Evolutionary conservation across 2,888 invertebrate species (phyloP).

Genomic region (Archips crataeganus): DNA sequence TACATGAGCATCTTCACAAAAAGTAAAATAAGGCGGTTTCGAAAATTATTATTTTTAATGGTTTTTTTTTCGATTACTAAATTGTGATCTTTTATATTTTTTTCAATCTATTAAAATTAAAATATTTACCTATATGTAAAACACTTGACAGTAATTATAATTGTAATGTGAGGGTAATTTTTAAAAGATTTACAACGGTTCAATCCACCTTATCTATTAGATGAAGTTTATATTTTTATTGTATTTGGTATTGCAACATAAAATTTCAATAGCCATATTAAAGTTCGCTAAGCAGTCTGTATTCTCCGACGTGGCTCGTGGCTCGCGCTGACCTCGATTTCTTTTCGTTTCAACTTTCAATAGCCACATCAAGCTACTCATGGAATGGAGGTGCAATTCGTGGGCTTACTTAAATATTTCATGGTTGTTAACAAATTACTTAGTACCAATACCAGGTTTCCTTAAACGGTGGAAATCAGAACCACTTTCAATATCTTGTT

Average conservation of each 20-base stretch:
- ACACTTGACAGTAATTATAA: neutral
- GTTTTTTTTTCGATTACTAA: neutral
- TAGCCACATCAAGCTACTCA: slow-evolving; percentile 68
- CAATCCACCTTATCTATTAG: neutral
- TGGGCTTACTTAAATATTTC: slow-evolving; percentile 33
- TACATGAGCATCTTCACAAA: slow-evolving; percentile 11
- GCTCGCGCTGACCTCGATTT: slow-evolving; percentile 83
- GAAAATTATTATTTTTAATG: neutral
- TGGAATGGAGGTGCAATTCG: slow-evolving; percentile 54
- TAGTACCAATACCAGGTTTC: slow-evolving; percentile 25
- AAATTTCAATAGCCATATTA: slow-evolving; percentile 6
- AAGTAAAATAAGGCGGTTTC: neutral
- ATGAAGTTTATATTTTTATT: neutral
- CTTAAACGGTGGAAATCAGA: slow-evolving; percentile 28
- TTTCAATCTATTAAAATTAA: neutral
- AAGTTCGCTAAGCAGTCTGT: slow-evolving; percentile 54
- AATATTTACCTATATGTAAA: neutral
- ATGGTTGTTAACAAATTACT: slow-evolving; percentile 29
- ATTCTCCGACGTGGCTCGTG: slow-evolving; percentile 75
- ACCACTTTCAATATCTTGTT: slow-evolving; percentile 37
- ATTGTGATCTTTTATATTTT: neutral
- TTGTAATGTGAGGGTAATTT: neutral
- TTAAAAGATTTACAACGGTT: neutral
- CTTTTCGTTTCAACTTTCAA: slow-evolving; percentile 83
- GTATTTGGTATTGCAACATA: neutral